These are phyloP conservation scores for Drosophila mercatorum DNA, from an alignment of 2,888 invertebrate species.

Conservation along the genomic window DNA sequence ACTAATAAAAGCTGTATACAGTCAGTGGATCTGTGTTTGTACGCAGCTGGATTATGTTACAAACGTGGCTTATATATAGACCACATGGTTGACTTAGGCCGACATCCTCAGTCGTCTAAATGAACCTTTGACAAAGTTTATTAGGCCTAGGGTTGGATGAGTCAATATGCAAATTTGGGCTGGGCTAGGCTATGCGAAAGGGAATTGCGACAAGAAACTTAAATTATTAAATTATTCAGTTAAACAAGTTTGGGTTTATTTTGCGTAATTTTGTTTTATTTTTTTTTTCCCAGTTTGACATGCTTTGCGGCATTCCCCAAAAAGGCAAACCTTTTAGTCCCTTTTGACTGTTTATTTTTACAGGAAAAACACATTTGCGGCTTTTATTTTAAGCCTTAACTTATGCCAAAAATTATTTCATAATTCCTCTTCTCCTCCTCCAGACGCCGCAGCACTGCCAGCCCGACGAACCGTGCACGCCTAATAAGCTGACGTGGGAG, in stretches of 20 bases:
- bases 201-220: slow-evolving; percentile 53
- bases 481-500: slow-evolving; percentile 88
- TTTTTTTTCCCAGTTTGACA: slow-evolving; percentile 21
- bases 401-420: slow-evolving; percentile 48
- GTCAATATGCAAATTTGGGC: slow-evolving; percentile 62
- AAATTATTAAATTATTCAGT: slow-evolving; percentile 79
- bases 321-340: slow-evolving; percentile 60
- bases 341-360: slow-evolving; percentile 49
- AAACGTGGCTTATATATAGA: slow-evolving; percentile 58
- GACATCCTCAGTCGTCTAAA: slow-evolving; percentile 36
- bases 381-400: slow-evolving; percentile 29
- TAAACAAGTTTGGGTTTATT: slow-evolving; percentile 27
- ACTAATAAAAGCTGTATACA: slow-evolving; percentile 70
- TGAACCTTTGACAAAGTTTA: slow-evolving; percentile 69
- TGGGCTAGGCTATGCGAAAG: slow-evolving; percentile 10
- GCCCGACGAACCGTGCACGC: slow-evolving; percentile 85
- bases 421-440: slow-evolving; percentile 20
- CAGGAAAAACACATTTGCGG: slow-evolving; percentile 41
- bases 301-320: slow-evolving; percentile 36
- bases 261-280: slow-evolving; percentile 1
- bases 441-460: slow-evolving; percentile 84
- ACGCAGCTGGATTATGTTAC: slow-evolving; percentile 64
- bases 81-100: slow-evolving; percentile 36
- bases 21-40: slow-evolving; percentile 51
- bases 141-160: slow-evolving; percentile 53